Evolutionary conservation across 2,888 invertebrate genomes (phyloP), one percentile per base, ranked within the genome.

Genomic region (Apamea sordens): DNA sequence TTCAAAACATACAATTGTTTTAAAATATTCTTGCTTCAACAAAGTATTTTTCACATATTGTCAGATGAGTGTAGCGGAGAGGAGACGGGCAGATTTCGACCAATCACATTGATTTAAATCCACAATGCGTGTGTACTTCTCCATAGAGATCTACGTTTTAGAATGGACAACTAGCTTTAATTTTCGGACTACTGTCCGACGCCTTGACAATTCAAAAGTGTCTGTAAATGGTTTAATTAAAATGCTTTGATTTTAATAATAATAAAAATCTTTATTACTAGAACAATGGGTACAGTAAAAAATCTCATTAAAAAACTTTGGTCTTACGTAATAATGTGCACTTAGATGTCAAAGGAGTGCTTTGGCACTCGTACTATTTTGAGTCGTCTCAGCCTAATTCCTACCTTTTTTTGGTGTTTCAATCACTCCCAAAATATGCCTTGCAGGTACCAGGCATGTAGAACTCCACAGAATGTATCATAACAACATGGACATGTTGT

Each of bases 391-490:
- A 59, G 56, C 56, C 24, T 3, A 56, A 5, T 13, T 5, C 28
- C 7, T 15, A 28, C 2, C 7, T 44, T 28, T 41, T 41, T 71
- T 18, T 11, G 7, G 18, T 32, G 5, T 73, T 24, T 11, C 11
- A 24, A 73, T n/a, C 24, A 11, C 18, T 5, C 21, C 4, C 0
- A 21, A 70, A 32, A 5, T n/a, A 56, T 44, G 2, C 18, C 10
- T 50, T 15, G 2, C 6, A 69, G n/a, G 64, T 79, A 79, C 53
- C 59, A 75, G 63, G 67, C 32, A 21, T 32, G 2, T 5, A 68
- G 24, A 63, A 74, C 3, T 50, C 5, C 8, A 24, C 32, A 76
- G 56, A 76, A 68, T 3, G 24, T 53, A 41, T 24, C 24, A n/a
- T 32, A 21, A 53, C 28, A 79, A 53, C 21, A 44, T 44, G 44